A percentile compares a stretch with the other conserved stretches of the same genome.
These are phyloP conservation scores for Erannis defoliaria DNA, from an alignment of 2,888 invertebrate species.

Conservation along the genomic window DNA sequence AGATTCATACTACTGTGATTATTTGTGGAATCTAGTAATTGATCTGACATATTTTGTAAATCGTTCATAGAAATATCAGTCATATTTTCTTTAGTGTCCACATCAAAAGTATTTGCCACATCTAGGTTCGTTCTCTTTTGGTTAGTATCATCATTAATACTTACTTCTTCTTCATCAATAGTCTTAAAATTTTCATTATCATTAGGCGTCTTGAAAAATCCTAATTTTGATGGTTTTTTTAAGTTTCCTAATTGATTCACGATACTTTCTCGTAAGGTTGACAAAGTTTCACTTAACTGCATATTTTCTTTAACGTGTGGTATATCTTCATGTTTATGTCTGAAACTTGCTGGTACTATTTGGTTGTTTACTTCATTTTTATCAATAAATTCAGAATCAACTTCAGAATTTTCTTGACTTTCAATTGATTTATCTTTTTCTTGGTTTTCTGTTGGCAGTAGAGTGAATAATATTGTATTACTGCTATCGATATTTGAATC, in stretches of 20 bases:
- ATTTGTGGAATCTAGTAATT: slow-evolving; percentile 53
- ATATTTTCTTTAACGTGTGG: slow-evolving; percentile 7
- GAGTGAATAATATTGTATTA: slow-evolving; percentile 11
- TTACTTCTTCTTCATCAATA: not conserved
- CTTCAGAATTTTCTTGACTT: slow-evolving; percentile 21
- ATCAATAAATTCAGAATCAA: slow-evolving; percentile 13
- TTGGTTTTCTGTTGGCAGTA: not conserved
- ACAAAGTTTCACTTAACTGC: slow-evolving; percentile 42
- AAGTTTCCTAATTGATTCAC: slow-evolving; percentile 53
- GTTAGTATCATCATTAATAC: not conserved
- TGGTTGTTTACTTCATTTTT: slow-evolving; percentile 24
- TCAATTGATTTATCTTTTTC: not conserved
- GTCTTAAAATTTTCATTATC: not conserved
- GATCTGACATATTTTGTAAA: slow-evolving; percentile 69
- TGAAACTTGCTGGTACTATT: not conserved
- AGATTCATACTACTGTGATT: slow-evolving; percentile 22
- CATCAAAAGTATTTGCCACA: slow-evolving; percentile 11
- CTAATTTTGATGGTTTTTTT: slow-evolving; percentile 9
- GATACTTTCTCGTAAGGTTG: slow-evolving; percentile 53
- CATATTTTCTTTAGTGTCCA: slow-evolving; percentile 5
- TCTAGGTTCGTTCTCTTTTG: not conserved
- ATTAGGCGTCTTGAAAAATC: not conserved
- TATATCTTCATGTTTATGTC: not conserved
- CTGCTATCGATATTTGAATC: slow-evolving; percentile 38
- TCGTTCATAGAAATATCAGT: slow-evolving; percentile 54